phyloP scores from a whole-genome alignment of 2,888 invertebrate species.

The Cheilosia vernalis region DNA sequence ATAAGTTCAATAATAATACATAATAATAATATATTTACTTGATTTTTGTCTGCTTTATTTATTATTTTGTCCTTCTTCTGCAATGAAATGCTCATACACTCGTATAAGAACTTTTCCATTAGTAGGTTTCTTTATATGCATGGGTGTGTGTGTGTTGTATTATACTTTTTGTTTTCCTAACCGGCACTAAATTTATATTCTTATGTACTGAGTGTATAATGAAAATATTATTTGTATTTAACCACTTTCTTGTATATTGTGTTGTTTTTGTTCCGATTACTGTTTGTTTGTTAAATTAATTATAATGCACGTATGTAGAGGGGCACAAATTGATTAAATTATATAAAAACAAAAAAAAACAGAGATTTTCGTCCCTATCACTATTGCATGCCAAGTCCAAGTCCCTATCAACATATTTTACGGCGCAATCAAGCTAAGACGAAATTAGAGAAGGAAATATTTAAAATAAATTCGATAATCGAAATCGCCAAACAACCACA shows the following conservation, averaged over 20 bases:
- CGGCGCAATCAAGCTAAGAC: conserved; percentile 9
- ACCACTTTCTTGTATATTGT: conserved; percentile 32
- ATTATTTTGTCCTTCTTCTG: conserved; percentile 36
- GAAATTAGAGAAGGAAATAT: neutral
- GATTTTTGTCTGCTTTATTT: conserved; percentile 34
- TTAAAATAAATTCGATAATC: conserved; percentile 46
- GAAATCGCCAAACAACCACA: conserved; percentile 38
- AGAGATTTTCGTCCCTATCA: conserved; percentile 8
- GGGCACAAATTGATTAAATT: conserved; percentile 19
- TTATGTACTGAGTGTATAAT: conserved; percentile 38
- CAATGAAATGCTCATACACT: conserved; percentile 49
- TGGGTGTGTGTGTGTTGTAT: conserved; percentile 30
- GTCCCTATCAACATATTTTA: conserved; percentile 2
- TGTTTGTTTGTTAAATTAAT: conserved; percentile 20
- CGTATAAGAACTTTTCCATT: conserved; percentile 50
- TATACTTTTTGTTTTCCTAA: conserved; percentile 49
- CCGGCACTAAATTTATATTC: conserved; percentile 57
- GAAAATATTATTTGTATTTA: conserved; percentile 38
- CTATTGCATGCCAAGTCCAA: conserved; percentile 7
- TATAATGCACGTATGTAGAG: conserved; percentile 7
- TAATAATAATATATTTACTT: conserved; percentile 58
- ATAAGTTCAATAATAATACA: conserved; percentile 69
- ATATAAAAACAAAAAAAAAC: conserved; percentile 35
- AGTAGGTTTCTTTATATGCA: conserved; percentile 1
- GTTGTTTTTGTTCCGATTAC: conserved; percentile 26